Base-by-base conservation (phyloP, 1,140 invertebrate species). In the Micrasema longulum region DNA sequence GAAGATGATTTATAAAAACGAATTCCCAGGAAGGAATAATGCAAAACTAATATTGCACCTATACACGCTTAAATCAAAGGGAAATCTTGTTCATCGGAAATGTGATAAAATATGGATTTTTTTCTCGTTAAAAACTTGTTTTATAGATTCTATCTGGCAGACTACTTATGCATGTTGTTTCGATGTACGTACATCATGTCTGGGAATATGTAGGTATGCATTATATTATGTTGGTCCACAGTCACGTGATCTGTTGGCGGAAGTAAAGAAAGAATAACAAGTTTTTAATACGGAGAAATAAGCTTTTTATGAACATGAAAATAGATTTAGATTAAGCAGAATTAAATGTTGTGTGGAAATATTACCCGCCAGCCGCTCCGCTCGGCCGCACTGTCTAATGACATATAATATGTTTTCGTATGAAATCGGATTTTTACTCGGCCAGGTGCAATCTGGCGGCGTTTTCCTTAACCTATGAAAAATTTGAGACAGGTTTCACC, bases 301-400 rank as follows among this genome's bases (percentile, higher is more conserved):
- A 45, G 20, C 47, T 36, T 12, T 68, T 68, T 55, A 55, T 55
- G 65, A 68, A 41, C 22, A 22, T 68, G 20, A 45, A 68, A 53
- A 53, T 68, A 68, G 50, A 68, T 41, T 68, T 26, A 68, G 65
- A 68, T 68, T 68, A 68, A 68, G 18, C 31, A 48, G 50, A 53
- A 55, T 68, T 68, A 53, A 68, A 68, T 68, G 65, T 68, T 55
- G 65, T 66, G 64, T 68, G 50, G 65, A 68, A 68, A 68, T 68
- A 38, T 68, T 68, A 68, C 53, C 50, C 65, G 47, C 20, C 50
- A 16, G 52, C 65, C 48, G 48, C 23, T 68, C 14, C 38, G 65
- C 14, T 55, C 22, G 35, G 31, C 50, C 41, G 65, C 48, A 36
- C 53, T 68, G 31, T 68, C 50, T 68, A 68, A 68, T 68, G 65